Base-by-base conservation (phyloP, 2,797 vertebrate genomes). In the Scyliorhinus canicula region DNA sequence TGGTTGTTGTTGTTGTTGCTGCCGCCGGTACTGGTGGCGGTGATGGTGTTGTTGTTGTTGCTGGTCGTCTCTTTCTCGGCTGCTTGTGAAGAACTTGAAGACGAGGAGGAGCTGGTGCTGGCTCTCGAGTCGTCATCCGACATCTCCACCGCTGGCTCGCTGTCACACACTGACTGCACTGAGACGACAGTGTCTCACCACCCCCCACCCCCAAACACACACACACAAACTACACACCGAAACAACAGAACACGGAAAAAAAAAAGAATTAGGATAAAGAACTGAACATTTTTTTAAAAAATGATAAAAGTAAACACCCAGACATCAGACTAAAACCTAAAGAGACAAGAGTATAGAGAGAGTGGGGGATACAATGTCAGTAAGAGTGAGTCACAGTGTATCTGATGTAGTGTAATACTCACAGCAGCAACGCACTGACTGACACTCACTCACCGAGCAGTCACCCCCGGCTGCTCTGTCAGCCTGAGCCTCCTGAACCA, bases 121-220 rank as follows among this genome's bases (percentile, higher is more conserved):
- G 98, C 98, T 98, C 98, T 98, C 95, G 98, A 99, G 98, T 99
- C 98, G 98, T 99, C 98, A 99, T 99, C 98, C 98, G 98, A 98
- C 98, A 99, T 99, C 98, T 98, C 97, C 98, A 96, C 97, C 96
- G 96, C 95, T 93, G 55, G 55, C 90, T 93, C 90, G 35, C 90
- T 71, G 63, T 44, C 91, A 69, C 91, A 50, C 65, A 67, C 93
- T 69, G 65, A 71, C 93, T 93, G 93, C 47, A 50, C 44, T 93
- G 93, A 67, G 52, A 71, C 65, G 67, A 67, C 93, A 93, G 93
- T 69, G 63, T 93, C 65, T 69, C 65, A 19, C 65, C 31, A 44
- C 31, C 85, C 52, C 85, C 31, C 50, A 8, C 50, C 52, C 85
- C 24, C 47, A 52, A 60, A 44, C 60, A 67, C 90, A 9, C n/a